Evolutionary conservation across 2,888 invertebrate species (phyloP), one percentile per base, ranked within the genome.

Genomic region (Acronicta leporina): DNA sequence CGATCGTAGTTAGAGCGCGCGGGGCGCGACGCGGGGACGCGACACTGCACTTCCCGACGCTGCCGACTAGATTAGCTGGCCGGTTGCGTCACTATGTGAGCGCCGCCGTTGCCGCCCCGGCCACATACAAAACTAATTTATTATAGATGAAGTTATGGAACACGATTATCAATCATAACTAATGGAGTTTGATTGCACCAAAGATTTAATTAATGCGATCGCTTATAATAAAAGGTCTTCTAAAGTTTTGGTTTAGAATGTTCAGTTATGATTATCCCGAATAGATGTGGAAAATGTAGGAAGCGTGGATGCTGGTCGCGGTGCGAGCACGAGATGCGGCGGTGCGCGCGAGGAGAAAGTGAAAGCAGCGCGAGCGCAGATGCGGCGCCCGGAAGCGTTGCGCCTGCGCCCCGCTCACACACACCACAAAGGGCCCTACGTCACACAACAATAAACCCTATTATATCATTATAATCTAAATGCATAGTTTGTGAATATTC

Each of bases 21-120:
- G 92, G 90, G 86, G 91, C 81, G 92, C 86, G 90, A 82, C 85
- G 92, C 89, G 85, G 94, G 94, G 94, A 91, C 93, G 91, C 93
- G 94, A 93, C 94, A 93, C 94, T 94, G 94, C 93, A 94, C 94
- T 94, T 94, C 94, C 94, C 94, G 94, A 93, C 92, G 90, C 86
- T 88, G 89, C 92, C 92, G 91, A 92, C 93, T 94, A 94, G 93
- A 94, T 94, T 94, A 94, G 92, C 91, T 92, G 93, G 92, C 88
- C 88, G 91, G 91, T 94, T 94, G 92, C 94, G 94, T 94, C 93
- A 94, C 90, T 84, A 89, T 81, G 86, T 80, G 87, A 90, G 87
- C 87, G 84, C 85, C 81, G 79, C 80, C 68, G 82, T 79, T 77
- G 83, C 59, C 55, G 59, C 81, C 82, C 84, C 82, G 81, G 82